Evolutionary conservation across 2,113 vertebrate genomes (phyloP).

Genomic region (Rhombomys opimus): DNA sequence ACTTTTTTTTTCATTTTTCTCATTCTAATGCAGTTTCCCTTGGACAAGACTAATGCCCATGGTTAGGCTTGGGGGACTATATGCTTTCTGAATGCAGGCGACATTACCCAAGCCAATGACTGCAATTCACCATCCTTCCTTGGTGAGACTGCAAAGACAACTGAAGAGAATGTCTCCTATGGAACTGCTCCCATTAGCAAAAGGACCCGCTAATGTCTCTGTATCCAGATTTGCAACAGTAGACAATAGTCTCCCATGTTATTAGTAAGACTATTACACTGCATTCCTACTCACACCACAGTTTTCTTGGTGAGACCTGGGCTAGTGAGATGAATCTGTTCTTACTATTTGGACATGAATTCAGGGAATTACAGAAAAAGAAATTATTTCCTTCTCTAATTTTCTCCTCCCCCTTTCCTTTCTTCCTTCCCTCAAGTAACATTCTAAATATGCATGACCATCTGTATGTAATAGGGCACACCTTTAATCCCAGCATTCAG

Average conservation of each 20-base stretch:
- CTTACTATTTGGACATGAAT: neutral
- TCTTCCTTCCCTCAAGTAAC: neutral
- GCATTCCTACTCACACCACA: neutral
- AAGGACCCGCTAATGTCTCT: neutral
- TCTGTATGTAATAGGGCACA: neutral
- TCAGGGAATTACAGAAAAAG: neutral
- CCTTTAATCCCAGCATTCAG: neutral
- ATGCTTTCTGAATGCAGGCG: neutral
- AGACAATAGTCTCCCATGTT: neutral
- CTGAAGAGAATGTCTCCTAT: rapidly evolving
- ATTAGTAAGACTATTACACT: neutral
- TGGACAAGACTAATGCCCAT: neutral
- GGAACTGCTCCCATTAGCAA: neutral
- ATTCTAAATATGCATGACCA: neutral
- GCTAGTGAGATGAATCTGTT: neutral
- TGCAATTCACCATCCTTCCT: neutral
- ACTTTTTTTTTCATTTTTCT: neutral
- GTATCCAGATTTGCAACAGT: neutral
- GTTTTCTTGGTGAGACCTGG: neutral
- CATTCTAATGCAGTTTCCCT: neutral
- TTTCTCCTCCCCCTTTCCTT: neutral
- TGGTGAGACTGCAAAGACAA: neutral
- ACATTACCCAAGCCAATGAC: rapidly evolving
- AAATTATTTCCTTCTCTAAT: neutral
- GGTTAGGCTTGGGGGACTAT: neutral